Percentiles rank a stretch among this genome's conserved stretches.
These are phyloP conservation scores for Eupithecia tripunctaria DNA, from an alignment of 2,888 invertebrate species.

Conservation along the genomic window DNA sequence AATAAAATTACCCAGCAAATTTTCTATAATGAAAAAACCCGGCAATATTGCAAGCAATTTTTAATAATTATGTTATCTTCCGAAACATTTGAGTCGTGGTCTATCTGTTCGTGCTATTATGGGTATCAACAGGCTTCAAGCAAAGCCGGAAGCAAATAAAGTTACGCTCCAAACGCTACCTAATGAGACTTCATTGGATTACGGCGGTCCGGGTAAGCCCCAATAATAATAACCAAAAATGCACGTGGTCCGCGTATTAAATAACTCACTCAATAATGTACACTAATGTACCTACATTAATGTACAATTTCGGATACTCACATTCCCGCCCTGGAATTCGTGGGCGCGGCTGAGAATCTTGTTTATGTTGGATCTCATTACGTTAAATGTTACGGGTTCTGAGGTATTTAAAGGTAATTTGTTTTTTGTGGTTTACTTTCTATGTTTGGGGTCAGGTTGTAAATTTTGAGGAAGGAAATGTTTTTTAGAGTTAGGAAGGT, in stretches of 20 bases:
- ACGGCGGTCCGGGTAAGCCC: conserved; percentile 71
- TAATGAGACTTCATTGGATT: conserved; percentile 84
- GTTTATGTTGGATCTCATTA: conserved; percentile 78
- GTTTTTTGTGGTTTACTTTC: conserved; percentile 38
- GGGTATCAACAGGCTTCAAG: conserved; percentile 71
- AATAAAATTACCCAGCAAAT: conserved; percentile 41
- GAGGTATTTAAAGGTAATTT: conserved; percentile 56
- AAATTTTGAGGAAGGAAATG: conserved; percentile 31
- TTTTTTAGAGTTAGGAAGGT: conserved; percentile 8
- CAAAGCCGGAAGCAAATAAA: conserved; percentile 79
- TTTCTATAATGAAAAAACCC: conserved; percentile 55
- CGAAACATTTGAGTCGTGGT: conserved; percentile 63
- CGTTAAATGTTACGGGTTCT: conserved; percentile 67
- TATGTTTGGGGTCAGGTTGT: conserved; percentile 32
- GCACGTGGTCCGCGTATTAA: conserved; percentile 79
- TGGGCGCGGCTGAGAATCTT: conserved; percentile 51
- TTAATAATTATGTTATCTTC: conserved; percentile 79
- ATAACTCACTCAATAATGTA: conserved; percentile 77
- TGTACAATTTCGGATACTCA: conserved; percentile 44
- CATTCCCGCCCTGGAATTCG: conserved; percentile 51
- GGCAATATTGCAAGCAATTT: conserved; percentile 77
- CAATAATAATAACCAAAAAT: conserved; percentile 83
- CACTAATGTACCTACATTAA: conserved; percentile 24
- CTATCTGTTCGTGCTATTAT: conserved; percentile 74
- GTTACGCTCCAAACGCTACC: conserved; percentile 72